phyloP scores from a whole-genome alignment of 1,140 invertebrate genomes.

The Periplaneta americana region DNA sequence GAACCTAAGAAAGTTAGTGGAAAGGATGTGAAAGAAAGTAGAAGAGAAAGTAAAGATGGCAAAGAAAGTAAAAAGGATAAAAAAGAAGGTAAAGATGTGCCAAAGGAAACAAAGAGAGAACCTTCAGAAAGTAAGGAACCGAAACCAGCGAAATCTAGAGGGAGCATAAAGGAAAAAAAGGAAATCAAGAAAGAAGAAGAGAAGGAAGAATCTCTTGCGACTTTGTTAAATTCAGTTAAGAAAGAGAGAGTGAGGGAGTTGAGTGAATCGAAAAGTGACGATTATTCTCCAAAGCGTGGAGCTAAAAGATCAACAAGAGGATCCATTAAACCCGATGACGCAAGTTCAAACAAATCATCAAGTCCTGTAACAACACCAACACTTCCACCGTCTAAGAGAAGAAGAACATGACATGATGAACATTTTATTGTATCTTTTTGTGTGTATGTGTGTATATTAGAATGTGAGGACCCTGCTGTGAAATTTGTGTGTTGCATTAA shows the following conservation, averaged over 20 bases:
- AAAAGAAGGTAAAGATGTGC: slow-evolving; percentile 30
- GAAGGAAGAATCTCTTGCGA: not conserved
- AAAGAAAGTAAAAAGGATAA: slow-evolving; percentile 37
- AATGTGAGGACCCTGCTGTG: not conserved
- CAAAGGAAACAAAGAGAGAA: slow-evolving; percentile 27
- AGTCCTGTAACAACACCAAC: slow-evolving; percentile 34
- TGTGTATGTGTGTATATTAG: not conserved
- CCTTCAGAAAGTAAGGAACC: slow-evolving; percentile 27
- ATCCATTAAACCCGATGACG: slow-evolving; percentile 35
- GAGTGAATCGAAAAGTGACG: slow-evolving; percentile 2
- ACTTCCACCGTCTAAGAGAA: slow-evolving; percentile 29
- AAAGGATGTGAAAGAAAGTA: slow-evolving; percentile 9
- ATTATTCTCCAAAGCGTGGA: slow-evolving; percentile 9
- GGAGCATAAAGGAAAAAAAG: slow-evolving; percentile 1
- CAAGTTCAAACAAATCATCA: slow-evolving; percentile 23
- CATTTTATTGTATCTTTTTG: not conserved
- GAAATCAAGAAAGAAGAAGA: slow-evolving; percentile 6
- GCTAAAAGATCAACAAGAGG: slow-evolving; percentile 31
- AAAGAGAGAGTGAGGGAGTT: slow-evolving; percentile 1
- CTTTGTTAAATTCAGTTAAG: not conserved
- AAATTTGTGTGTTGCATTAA: not conserved
- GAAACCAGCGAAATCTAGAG: not conserved
- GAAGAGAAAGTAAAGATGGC: slow-evolving; percentile 12
- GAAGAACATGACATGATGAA: slow-evolving; percentile 26
- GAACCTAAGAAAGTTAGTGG: slow-evolving; percentile 8